Evolutionary conservation across 2,888 invertebrate genomes (phyloP), one percentile per base, ranked within the genome.

Genomic region (Eulithis prunata): DNA sequence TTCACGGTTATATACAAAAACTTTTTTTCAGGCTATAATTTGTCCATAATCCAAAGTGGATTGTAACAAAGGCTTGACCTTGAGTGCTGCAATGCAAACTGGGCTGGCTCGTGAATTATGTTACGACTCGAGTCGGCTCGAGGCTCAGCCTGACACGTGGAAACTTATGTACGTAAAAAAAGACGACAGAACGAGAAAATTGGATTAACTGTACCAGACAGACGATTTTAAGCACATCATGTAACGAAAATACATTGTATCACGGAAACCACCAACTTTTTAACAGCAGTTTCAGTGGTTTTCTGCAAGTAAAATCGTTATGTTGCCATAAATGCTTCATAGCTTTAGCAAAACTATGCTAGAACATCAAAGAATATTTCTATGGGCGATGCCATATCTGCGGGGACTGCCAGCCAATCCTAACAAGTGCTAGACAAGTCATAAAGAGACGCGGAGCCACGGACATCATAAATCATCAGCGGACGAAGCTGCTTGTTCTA

Each of bases 371-470:
- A 64, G 28, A 13, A 12, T 14, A 12, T 14, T 28, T 28, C 28
- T 54, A 55, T 12, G 41, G 14, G 47, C 49, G 11, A 54, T 54
- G 8, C 45, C 47, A 47, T 55, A 64, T 53, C 14, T 21, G 3
- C 46, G 49, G 55, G 55, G 57, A n/a, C n/a, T 67, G 67, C 43
- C 53, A 38, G 53, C 38, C 64, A 64, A 61, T 54, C 64, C 57
- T 55, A 41, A 60, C 64, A 61, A 64, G 61, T 51, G 56, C 63
- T 67, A 21, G 55, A 61, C 58, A 36, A 46, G 55, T 62, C 62
- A 51, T 62, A 66, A 62, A 56, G 7, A 51, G 38, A 53, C 12
- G 38, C 45, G 52, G 7, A 51, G 28, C 47, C 12, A 28, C 45
- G 52, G 46, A 62, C 62, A 62, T 62, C 43, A 49, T 57, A 62